Evolutionary conservation across 23 tunicate species (phyloP), one percentile per base, ranked within the genome.

Genomic region (Clavelina lepadiformis): DNA sequence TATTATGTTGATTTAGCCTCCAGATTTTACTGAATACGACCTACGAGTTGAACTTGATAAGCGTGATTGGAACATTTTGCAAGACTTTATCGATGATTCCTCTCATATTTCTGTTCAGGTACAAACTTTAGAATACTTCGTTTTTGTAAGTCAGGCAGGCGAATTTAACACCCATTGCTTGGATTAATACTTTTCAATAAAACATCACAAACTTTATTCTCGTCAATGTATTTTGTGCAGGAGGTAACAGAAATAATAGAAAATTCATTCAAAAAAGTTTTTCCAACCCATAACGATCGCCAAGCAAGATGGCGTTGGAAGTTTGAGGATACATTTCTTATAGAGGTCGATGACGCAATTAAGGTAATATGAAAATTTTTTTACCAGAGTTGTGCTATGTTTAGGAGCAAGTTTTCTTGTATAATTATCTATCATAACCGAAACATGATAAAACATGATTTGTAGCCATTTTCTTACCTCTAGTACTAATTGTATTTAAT

Each of bases 311-410:
- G 56, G 63, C 33, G 11, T 20, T 63, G 62, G 74, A 82, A 67
- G 49, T 82, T 82, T 58, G 91, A 82, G 35, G 76, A 74, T 63
- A 44, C 54, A 20, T 67, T 82, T 56, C 70, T 51, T 46, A 47
- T 74, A n/a, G 28, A 64, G 3, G 33, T 64, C 0, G 24, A 67
- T 5, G 91, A 82, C 1, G 78, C 52, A 24, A 4, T 67, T 3
- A 63, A 63, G 81, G 80, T 74, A 44, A 5, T n/a, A n/a, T n/a
- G n/a, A n/a, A n/a, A n/a, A n/a, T n/a, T n/a, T n/a, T n/a, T n/a
- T n/a, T n/a, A n/a, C n/a, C n/a, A n/a, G n/a, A n/a, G n/a, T n/a
- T n/a, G n/a, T n/a, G n/a, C n/a, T n/a, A n/a, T n/a, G n/a, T n/a
- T n/a, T n/a, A n/a, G n/a, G n/a, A n/a, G n/a, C n/a, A n/a, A n/a